Conservation (phyloP, 2,888 invertebrate genomes). For the Callinectes sapidus region DNA sequence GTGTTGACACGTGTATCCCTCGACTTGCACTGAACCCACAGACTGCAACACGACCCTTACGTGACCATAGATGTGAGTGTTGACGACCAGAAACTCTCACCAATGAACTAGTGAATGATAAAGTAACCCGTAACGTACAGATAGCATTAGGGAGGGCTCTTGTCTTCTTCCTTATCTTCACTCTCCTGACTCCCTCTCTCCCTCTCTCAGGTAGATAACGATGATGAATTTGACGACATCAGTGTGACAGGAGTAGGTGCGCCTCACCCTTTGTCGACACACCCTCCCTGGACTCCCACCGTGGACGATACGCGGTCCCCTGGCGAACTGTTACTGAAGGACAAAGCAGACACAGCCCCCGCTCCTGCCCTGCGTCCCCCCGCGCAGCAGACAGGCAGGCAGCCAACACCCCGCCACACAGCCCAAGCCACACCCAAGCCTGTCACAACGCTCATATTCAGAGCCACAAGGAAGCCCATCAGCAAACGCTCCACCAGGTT, state of each 20-base stretch:
- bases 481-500: no score
- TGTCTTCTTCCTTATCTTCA: background rate
- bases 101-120: background rate
- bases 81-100: background rate
- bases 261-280: background rate
- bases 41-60: background rate
- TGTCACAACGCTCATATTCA: background rate
- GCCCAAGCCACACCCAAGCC: background rate
- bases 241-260: slow-evolving; percentile 8
- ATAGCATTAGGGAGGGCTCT: background rate
- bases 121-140: background rate
- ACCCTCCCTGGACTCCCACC: background rate
- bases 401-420: background rate
- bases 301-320: background rate
- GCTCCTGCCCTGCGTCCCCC: background rate
- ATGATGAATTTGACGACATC: slow-evolving; percentile 19
- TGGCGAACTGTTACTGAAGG: background rate
- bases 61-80: background rate
- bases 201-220: slow-evolving; percentile 28
- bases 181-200: slow-evolving; percentile 13
- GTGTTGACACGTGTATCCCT: background rate
- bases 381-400: background rate
- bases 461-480: background rate
- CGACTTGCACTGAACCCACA: background rate
- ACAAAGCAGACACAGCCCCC: background rate